phyloP scores from a whole-genome alignment of 2,888 invertebrate species.

The Pristionchus japonicus region DNA sequence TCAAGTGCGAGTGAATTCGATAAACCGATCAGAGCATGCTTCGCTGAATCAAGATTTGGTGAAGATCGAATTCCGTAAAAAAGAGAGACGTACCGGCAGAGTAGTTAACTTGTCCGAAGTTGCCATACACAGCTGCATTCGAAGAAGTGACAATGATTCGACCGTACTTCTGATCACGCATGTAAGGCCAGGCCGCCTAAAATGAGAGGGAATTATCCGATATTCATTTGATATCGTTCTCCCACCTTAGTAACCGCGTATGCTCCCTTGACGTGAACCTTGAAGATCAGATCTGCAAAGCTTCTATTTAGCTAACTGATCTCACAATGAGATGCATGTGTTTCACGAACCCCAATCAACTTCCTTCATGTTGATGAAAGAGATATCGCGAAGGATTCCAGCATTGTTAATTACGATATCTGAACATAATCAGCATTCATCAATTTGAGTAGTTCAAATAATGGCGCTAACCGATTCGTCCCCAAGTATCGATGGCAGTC shows the following conservation, averaged over 20 bases:
- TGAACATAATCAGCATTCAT: too few species aligned
- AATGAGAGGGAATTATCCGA: neutral
- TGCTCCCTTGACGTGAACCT: slow-evolving; percentile 93
- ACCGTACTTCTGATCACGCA: slow-evolving; percentile 84
- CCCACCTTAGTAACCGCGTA: slow-evolving; percentile 86
- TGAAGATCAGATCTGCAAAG: slow-evolving; percentile 86
- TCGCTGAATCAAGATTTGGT: too few species aligned
- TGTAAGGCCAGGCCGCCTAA: slow-evolving; percentile 91
- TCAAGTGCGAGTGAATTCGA: slow-evolving; percentile 92
- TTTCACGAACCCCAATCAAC: slow-evolving; percentile 84
- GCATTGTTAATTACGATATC: slow-evolving; percentile 98
- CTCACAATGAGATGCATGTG: too few species aligned
- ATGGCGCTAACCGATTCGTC: slow-evolving; percentile 77
- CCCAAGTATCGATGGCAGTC: slow-evolving; percentile 94
- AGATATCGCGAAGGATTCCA: slow-evolving; percentile 94
- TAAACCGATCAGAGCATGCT: slow-evolving; percentile 91
- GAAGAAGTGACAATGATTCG: slow-evolving; percentile 91
- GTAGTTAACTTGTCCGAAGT: slow-evolving; percentile 95
- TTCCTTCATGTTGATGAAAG: slow-evolving; percentile 89
- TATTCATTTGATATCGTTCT: too few species aligned
- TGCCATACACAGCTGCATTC: slow-evolving; percentile 91
- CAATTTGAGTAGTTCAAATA: too few species aligned
- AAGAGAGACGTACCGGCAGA: slow-evolving; percentile 78
- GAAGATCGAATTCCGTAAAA: too few species aligned
- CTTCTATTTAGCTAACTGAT: too few species aligned